phyloP scores from a whole-genome alignment of 2,888 invertebrate genomes.

The Zygogramma bicolorata region DNA sequence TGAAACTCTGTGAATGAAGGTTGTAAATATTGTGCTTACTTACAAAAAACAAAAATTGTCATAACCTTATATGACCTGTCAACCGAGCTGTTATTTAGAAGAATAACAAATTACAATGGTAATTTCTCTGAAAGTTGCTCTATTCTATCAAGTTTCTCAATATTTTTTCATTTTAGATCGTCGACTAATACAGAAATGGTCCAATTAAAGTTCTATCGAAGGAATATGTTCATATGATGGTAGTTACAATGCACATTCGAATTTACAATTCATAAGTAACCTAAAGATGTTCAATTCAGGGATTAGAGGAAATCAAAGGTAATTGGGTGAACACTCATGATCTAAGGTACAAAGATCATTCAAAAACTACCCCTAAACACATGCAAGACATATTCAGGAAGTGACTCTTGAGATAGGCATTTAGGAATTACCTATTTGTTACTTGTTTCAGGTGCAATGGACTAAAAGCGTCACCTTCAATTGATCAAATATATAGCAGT shows the following conservation, averaged over 20 bases:
- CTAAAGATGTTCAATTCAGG: conserved; percentile 62
- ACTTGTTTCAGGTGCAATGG: conserved; percentile 56
- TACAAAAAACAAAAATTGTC: conserved; percentile 46
- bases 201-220: background rate
- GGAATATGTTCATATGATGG: background rate
- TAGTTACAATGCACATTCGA: conserved; percentile 15
- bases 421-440: background rate
- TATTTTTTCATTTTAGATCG: background rate
- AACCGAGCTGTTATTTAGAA: conserved; percentile 55
- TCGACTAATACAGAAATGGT: background rate
- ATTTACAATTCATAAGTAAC: conserved; percentile 41
- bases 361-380: no score
- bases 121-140: conserved; percentile 2
- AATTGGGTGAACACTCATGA: conserved; percentile 6
- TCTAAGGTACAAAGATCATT: no score
- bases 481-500: conserved; percentile 50
- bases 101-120: conserved; percentile 20
- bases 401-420: background rate
- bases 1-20: background rate
- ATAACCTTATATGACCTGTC: conserved; percentile 65
- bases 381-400: no score
- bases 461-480: conserved; percentile 48
- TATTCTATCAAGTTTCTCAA: background rate
- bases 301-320: conserved; percentile 59
- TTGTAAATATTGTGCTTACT: conserved; percentile 3